phyloP scores from a whole-genome alignment of 1,140 invertebrate species.

The Trachymyrmex septentrionalis region DNA sequence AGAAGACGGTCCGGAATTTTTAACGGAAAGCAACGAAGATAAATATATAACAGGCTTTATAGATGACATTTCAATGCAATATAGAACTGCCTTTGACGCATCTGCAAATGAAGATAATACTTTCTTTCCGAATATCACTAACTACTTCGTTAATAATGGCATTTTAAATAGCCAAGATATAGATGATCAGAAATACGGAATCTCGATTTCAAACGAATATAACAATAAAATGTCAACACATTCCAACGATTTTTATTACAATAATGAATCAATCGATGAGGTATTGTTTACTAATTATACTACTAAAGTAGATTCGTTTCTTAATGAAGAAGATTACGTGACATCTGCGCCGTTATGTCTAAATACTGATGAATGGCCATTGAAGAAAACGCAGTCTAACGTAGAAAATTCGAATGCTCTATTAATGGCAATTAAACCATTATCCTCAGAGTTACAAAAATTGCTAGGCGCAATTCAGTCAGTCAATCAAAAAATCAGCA shows the following conservation, averaged over 20 bases:
- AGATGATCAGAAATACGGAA: not conserved
- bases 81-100: not conserved
- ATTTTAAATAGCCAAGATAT: slow-evolving; percentile 7
- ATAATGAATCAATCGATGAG: slow-evolving; percentile 12
- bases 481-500: slow-evolving; percentile 27
- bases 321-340: not conserved
- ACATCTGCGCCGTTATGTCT: not conserved
- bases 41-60: not conserved
- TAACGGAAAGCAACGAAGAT: not conserved
- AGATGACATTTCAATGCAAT: not conserved
- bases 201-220: not conserved
- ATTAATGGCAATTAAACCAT: slow-evolving; percentile 36
- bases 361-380: not conserved
- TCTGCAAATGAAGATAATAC: not conserved
- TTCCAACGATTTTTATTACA: not conserved
- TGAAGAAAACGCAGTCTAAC: slow-evolving; percentile 9
- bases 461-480: slow-evolving; percentile 36
- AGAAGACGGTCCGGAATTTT: not conserved
- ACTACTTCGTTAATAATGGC: not conserved
- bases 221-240: not conserved
- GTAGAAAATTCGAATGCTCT: not conserved
- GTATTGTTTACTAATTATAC: not conserved
- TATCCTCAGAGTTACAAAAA: slow-evolving; percentile 15
- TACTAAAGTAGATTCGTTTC: not conserved
- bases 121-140: not conserved